Evolutionary conservation across 2,113 vertebrate species (phyloP), one percentile per base, ranked within the genome.

Genomic region (Hippoglossus stenolepis): DNA sequence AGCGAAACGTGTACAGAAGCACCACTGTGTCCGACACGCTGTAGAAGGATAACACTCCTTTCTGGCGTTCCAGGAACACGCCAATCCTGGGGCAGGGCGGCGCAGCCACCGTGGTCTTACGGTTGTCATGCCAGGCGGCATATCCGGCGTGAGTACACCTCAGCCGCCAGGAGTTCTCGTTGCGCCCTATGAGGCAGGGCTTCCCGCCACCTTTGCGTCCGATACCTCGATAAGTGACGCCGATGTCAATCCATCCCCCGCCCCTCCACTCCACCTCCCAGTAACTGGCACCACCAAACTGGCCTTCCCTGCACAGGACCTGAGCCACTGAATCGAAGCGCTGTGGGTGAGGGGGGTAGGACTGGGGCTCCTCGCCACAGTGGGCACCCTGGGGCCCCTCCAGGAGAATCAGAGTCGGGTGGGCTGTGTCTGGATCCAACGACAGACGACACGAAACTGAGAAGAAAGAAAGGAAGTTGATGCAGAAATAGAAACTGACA

Each of bases 221-320:
- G 21, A 94, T 92, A 2, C 75, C 80, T 1, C 77, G 75, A 67
- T 93, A 93, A 0, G 93, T 91, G 65, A 93, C 79, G 0, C 91
- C 93, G 0, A 94, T 82, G 86, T 93, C 93, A 1, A 93, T 85
- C 92, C 91, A 94, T 5, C 90, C 92, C 0, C 89, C 89, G 0
- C 93, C 92, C 38, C 82, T 69, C 92, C 93, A 94, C 83, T 94
- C 91, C 79, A 94, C 87, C 78, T 94, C 93, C 93, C 93, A 94
- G 90, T 94, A 94, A 72, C 90, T 91, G 77, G 87, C 84, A 0
- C 73, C 85, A 0, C 75, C 75, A 5, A 91, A 87, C 85, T 92
- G 91, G 8, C 91, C 91, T 71, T 94, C 91, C 15, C 75, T 75
- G 77, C 92, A 93, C 82, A 94, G 70, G 11, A 94, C 89, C 73